Conservation (phyloP, 2,888 invertebrate genomes). For the Geophilus truncorum region DNA sequence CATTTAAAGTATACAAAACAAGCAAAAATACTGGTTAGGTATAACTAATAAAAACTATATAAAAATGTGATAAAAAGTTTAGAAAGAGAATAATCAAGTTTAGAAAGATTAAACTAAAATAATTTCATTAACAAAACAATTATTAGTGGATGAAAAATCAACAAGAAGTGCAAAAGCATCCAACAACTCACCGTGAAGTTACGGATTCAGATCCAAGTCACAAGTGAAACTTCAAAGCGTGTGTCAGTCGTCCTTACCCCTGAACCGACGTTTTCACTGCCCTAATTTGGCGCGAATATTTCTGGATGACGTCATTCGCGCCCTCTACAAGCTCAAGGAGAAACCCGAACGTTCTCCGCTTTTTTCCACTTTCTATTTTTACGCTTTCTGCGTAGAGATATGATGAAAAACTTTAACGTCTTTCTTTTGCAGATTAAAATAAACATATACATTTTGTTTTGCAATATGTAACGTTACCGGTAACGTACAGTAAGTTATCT, state of each 20-base stretch:
- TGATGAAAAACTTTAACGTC: background rate
- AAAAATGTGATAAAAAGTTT: no score
- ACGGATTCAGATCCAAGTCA: background rate
- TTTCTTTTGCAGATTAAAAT: background rate
- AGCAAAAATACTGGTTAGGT: no score
- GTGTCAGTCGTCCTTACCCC: background rate
- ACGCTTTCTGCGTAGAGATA: background rate
- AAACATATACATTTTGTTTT: no score
- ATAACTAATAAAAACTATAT: no score
- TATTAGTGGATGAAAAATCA: background rate
- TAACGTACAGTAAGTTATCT: no score
- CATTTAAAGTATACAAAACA: no score
- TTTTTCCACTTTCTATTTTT: background rate
- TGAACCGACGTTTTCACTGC: background rate
- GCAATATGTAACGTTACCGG: no score
- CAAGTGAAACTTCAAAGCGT: background rate
- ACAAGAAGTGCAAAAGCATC: background rate
- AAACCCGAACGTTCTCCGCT: background rate
- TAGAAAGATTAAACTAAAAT: no score
- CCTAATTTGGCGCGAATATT: conserved; percentile 10
- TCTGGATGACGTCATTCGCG: background rate
- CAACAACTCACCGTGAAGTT: background rate
- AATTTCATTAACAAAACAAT: background rate
- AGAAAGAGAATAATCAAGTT: no score
- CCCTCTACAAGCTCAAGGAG: background rate